Evolutionary conservation across 2,888 invertebrate genomes (phyloP).

Genomic region (Cheilosia impressa): DNA sequence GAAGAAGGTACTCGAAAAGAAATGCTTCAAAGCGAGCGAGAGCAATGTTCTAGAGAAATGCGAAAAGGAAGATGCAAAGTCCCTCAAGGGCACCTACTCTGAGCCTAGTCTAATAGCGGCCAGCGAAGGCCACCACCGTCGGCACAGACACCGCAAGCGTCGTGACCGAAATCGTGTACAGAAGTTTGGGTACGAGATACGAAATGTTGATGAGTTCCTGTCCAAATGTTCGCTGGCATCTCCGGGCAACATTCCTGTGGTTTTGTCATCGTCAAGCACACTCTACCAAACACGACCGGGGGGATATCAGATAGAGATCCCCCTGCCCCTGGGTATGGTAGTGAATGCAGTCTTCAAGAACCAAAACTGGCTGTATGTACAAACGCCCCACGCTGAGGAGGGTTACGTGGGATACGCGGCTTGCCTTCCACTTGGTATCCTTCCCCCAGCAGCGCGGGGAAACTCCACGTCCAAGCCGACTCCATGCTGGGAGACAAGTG

Average conservation of each 20-base stretch:
- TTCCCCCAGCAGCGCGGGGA: slow-evolving; percentile 84
- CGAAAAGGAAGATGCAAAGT: slow-evolving; percentile 77
- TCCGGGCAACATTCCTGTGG: slow-evolving; percentile 94
- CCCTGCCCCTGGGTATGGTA: slow-evolving; percentile 91
- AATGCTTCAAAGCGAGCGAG: slow-evolving; percentile 68
- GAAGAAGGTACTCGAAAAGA: slow-evolving; percentile 58
- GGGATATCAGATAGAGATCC: slow-evolving; percentile 88
- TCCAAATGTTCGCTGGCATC: slow-evolving; percentile 91
- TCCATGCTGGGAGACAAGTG: slow-evolving; percentile 92
- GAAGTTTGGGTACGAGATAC: slow-evolving; percentile 91
- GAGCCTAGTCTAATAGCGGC: slow-evolving; percentile 82
- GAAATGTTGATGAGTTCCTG: slow-evolving; percentile 91
- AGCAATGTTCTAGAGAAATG: slow-evolving; percentile 74
- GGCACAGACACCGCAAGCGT: slow-evolving; percentile 82
- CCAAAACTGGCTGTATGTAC: slow-evolving; percentile 92
- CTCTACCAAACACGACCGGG: slow-evolving; percentile 90
- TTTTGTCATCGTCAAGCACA: slow-evolving; percentile 89
- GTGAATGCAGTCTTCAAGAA: slow-evolving; percentile 94
- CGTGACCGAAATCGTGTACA: slow-evolving; percentile 81
- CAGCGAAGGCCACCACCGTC: slow-evolving; percentile 81
- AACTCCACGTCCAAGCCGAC: slow-evolving; percentile 84
- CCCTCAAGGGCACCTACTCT: slow-evolving; percentile 82
- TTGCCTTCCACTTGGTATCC: slow-evolving; percentile 90
- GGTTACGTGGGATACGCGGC: slow-evolving; percentile 91
- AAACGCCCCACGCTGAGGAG: slow-evolving; percentile 93